Evolutionary conservation across 2,113 vertebrate genomes (phyloP).

Genomic region (Microcebus tavaratra): DNA sequence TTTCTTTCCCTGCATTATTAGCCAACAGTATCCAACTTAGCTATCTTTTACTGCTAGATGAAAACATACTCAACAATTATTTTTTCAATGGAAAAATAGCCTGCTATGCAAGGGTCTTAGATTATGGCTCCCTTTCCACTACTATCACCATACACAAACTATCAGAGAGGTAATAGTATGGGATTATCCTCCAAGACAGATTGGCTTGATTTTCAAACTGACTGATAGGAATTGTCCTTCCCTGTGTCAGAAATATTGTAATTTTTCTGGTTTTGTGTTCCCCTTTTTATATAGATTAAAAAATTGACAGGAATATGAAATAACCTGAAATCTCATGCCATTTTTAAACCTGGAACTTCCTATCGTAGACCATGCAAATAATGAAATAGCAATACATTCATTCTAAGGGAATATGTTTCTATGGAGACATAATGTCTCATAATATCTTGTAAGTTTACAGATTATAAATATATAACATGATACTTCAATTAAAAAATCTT

Average conservation of each 20-base stretch:
- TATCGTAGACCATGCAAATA: background rate
- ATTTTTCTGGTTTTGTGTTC: background rate
- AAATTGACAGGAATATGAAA: background rate
- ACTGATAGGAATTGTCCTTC: background rate
- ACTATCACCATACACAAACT: background rate
- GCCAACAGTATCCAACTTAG: background rate
- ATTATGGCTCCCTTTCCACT: background rate
- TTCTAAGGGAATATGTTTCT: conserved; percentile 25
- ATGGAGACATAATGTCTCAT: background rate
- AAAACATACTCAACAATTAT: background rate
- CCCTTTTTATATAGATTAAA: background rate
- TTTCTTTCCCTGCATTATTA: background rate
- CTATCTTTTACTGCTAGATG: background rate
- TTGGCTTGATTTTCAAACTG: background rate
- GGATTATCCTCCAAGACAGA: background rate
- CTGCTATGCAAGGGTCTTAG: background rate
- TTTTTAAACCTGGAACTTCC: background rate
- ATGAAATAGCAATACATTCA: background rate
- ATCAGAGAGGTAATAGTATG: background rate
- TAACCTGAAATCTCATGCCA: background rate
- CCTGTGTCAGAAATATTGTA: background rate
- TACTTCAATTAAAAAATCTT: background rate
- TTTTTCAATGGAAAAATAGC: background rate
- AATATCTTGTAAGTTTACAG: background rate
- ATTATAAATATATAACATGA: background rate